phyloP scores from a whole-genome alignment of 2,797 vertebrate genomes.

The Rhinogobio ventralis region DNA sequence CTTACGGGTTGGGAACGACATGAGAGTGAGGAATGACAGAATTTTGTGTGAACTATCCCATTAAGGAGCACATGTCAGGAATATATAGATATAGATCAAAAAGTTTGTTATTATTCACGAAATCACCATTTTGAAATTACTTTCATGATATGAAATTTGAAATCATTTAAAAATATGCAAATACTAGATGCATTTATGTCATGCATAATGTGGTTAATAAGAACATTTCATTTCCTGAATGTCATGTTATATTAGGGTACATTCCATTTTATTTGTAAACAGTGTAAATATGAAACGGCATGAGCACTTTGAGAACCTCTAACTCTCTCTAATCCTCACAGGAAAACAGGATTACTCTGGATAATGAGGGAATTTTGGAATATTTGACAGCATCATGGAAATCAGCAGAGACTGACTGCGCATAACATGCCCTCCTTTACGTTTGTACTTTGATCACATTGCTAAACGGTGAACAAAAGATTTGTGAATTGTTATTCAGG shows the following conservation, averaged over 20 bases:
- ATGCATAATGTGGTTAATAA: background rate
- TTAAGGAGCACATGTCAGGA: background rate
- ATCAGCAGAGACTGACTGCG: background rate
- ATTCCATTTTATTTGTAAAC: background rate
- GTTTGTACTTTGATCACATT: constrained; percentile 27
- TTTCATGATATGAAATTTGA: background rate
- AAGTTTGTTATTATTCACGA: background rate
- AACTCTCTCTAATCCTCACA: constrained; percentile 5
- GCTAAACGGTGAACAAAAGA: background rate
- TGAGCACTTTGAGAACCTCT: background rate
- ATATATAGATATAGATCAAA: background rate
- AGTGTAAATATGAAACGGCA: background rate
- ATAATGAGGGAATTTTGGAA: constrained; percentile 36
- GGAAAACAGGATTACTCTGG: constrained; percentile 17
- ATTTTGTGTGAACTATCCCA: too few species aligned
- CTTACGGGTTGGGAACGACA: too few species aligned
- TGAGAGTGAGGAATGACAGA: too few species aligned
- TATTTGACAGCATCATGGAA: constrained; percentile 24
- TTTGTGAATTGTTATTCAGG: constrained; percentile 26
- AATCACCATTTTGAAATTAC: background rate
- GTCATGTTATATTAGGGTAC: background rate
- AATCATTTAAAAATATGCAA: background rate
- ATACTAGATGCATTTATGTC: too few species aligned
- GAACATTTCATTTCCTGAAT: background rate
- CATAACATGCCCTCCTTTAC: constrained; percentile 3